Percentiles rank a stretch among this genome's conserved stretches.
Evolutionary conservation across 1,140 invertebrate species (phyloP).

Genomic region (Adelges cooleyi): DNA sequence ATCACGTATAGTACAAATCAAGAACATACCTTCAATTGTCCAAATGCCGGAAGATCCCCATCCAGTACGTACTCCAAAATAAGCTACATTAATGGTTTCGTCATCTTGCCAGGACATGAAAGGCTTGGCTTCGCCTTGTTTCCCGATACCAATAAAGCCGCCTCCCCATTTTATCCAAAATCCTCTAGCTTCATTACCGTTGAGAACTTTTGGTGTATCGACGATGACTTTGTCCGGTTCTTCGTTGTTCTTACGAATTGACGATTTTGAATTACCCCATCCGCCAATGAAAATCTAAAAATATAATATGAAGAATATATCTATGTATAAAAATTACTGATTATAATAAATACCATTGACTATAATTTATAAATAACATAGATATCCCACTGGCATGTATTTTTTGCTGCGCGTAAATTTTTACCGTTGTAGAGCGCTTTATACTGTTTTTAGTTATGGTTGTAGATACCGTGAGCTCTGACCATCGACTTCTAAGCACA

Average conservation of each 20-base stretch:
- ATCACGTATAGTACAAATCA: too few relatives aligned
- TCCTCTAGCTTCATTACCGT: slow-evolving; percentile 55
- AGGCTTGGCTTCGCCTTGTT: slow-evolving; percentile 54
- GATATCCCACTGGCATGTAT: too few relatives aligned
- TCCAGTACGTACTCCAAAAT: slow-evolving; percentile 69
- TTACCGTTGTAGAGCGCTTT: too few relatives aligned
- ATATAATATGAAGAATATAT: neutral
- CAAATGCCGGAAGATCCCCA: slow-evolving; percentile 74
- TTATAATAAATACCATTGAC: slow-evolving; percentile 2
- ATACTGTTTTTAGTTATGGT: too few relatives aligned
- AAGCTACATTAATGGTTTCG: slow-evolving; percentile 52
- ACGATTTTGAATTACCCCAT: slow-evolving; percentile 71
- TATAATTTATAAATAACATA: neutral
- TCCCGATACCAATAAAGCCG: slow-evolving; percentile 52
- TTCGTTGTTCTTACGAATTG: slow-evolving; percentile 61
- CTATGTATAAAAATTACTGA: neutral
- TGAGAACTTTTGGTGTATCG: slow-evolving; percentile 56
- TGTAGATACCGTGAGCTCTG: too few relatives aligned
- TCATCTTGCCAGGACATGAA: slow-evolving; percentile 59
- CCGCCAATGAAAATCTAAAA: slow-evolving; percentile 64
- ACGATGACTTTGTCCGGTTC: slow-evolving; percentile 65
- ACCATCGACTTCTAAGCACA: too few relatives aligned
- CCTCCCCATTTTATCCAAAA: slow-evolving; percentile 72
- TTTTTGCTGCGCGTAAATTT: too few relatives aligned
- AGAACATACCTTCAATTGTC: slow-evolving; percentile 57